Conservation (phyloP, 2,797 vertebrate genomes). For the Intellagama lesueurii region DNA sequence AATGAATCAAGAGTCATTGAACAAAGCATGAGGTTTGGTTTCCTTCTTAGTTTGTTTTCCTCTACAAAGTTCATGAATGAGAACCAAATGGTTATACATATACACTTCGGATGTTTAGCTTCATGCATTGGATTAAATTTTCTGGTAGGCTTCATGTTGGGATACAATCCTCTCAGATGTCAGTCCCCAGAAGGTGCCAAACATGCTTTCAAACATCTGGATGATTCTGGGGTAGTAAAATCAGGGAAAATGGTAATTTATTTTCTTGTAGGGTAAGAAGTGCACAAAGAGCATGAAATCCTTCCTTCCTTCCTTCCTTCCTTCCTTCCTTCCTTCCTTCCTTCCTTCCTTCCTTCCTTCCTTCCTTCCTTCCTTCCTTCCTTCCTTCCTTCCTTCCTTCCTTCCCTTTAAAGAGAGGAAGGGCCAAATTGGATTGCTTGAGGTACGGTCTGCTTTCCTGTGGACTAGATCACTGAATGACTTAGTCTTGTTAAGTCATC, state of each 20-base stretch:
- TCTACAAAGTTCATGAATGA: neutral
- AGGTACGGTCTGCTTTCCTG: too few relatives aligned
- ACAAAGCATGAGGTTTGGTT: neutral
- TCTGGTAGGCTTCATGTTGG: neutral
- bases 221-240: neutral
- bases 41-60: constrained; percentile 6
- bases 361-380: neutral
- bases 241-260: neutral
- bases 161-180: neutral
- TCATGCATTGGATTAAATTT: neutral
- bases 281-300: neutral
- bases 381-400: neutral
- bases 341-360: neutral
- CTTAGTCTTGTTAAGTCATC: too few relatives aligned
- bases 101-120: neutral
- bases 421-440: too few relatives aligned
- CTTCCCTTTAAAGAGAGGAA: neutral
- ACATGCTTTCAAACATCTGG: neutral
- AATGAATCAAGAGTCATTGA: constrained; percentile 16
- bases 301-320: neutral
- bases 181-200: constrained; percentile 11
- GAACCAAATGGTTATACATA: neutral
- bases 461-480: too few relatives aligned
- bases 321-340: neutral
- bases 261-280: neutral